A percentile compares a stretch with the other conserved stretches of the same genome.
phyloP scores from a whole-genome alignment of 1,140 invertebrate genomes.

The Drosophila erecta region DNA sequence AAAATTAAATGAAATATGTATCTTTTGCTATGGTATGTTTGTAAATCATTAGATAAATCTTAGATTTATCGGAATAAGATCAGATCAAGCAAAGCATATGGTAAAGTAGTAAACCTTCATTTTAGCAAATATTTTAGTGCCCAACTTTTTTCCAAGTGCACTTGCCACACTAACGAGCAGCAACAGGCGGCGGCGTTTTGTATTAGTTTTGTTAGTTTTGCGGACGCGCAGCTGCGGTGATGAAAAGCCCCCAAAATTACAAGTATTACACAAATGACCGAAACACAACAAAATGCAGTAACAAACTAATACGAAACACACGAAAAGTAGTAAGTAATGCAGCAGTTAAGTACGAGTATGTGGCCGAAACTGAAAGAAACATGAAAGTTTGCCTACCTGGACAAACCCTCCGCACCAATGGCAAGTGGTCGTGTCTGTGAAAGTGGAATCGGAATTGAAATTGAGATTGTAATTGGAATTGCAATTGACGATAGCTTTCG shows the following conservation, averaged over 20 bases:
- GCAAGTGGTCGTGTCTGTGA: conserved; percentile 88
- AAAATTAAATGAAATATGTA: too few relatives aligned
- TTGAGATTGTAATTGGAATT: conserved; percentile 75
- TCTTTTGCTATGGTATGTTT: too few relatives aligned
- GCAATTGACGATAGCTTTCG: conserved; percentile 86
- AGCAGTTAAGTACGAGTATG: conserved; percentile 9
- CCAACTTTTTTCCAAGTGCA: conserved; percentile 5
- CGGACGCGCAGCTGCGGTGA: conserved; percentile 48
- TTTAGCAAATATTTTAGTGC: too few relatives aligned
- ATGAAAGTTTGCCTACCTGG: conserved; percentile 77
- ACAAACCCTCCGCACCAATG: conserved; percentile 83
- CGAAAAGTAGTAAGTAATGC: conserved; percentile 6
- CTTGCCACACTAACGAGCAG: conserved; percentile 1
- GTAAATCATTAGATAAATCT: too few relatives aligned
- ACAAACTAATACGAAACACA: not conserved
- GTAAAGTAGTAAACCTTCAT: too few relatives aligned
- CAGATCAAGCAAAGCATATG: too few relatives aligned
- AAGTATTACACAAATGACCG: conserved; percentile 23
- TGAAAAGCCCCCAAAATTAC: conserved; percentile 43
- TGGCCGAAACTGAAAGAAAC: conserved; percentile 32
- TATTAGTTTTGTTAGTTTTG: conserved; percentile 67
- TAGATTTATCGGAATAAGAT: too few relatives aligned
- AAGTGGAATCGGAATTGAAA: conserved; percentile 76
- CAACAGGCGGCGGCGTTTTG: conserved; percentile 57
- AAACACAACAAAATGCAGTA: conserved; percentile 23